phyloP scores from a whole-genome alignment of 2,888 invertebrate genomes.

The Scrobipalpa atriplicella region DNA sequence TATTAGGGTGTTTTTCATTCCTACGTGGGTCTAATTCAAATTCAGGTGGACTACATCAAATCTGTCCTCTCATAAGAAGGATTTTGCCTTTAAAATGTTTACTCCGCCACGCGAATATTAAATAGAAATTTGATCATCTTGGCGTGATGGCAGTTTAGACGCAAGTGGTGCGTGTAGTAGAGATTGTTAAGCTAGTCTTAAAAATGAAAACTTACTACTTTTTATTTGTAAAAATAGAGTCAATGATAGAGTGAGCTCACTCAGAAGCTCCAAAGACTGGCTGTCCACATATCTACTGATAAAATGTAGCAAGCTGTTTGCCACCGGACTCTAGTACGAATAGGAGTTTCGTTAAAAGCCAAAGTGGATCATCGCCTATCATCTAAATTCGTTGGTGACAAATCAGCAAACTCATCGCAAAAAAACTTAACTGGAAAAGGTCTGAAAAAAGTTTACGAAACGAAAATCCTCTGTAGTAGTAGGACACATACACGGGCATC shows the following conservation, averaged over 20 bases:
- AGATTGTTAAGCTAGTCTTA: not conserved
- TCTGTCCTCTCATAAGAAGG: constrained; percentile 48
- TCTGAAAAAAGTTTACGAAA: too few species aligned
- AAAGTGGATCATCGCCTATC: too few species aligned
- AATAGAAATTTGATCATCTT: constrained; percentile 23
- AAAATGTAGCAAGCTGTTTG: too few species aligned
- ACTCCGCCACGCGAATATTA: constrained; percentile 25
- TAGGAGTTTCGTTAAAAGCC: too few species aligned
- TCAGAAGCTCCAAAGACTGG: too few species aligned
- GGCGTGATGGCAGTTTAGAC: constrained; percentile 22
- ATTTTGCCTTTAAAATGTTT: constrained; percentile 27
- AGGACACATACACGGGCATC: not conserved
- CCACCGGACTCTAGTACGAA: too few species aligned
- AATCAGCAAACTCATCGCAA: too few species aligned
- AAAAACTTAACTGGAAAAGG: too few species aligned
- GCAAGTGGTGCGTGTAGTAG: not conserved
- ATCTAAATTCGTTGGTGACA: too few species aligned
- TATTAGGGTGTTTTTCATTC: constrained; percentile 51
- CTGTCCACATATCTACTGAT: too few species aligned
- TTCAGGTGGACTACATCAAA: constrained; percentile 49
- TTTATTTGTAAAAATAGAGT: too few species aligned
- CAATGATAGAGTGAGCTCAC: too few species aligned
- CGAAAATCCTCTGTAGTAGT: not conserved
- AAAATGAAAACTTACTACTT: not conserved
- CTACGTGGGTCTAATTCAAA: constrained; percentile 56